Evolutionary conservation across 2,113 vertebrate species (phyloP).

Genomic region (Ptyas mucosa): DNA sequence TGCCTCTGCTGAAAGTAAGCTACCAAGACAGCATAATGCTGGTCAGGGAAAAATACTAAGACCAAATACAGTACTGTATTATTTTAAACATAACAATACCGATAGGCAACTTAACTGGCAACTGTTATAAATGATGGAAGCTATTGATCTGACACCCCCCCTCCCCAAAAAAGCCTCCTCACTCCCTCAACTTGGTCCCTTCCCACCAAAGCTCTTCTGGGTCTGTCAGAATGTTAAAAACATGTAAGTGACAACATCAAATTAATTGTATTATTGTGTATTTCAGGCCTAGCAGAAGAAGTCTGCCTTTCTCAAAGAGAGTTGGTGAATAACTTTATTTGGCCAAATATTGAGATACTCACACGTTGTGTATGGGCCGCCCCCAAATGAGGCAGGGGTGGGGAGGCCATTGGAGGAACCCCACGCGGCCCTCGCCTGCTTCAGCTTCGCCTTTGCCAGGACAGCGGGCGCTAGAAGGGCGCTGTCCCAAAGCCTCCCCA

Average conservation of each 20-base stretch:
- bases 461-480: no score
- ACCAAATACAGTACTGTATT: not conserved
- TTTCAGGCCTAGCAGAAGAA: not conserved
- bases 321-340: not conserved
- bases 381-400: no score
- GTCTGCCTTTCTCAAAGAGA: not conserved
- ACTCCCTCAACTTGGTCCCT: not conserved
- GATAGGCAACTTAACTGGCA: not conserved
- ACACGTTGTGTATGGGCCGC: no score
- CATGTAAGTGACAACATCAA: not conserved
- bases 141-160: not conserved
- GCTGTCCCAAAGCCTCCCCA: no score
- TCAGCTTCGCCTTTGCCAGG: no score
- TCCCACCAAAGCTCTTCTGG: not conserved
- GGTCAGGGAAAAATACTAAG: not conserved
- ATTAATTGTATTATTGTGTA: not conserved
- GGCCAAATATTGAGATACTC: not conserved
- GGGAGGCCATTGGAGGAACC: no score
- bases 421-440: no score
- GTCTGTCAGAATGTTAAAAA: constrained; percentile 2
- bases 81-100: not conserved
- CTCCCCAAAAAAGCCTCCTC: no score
- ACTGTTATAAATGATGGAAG: not conserved
- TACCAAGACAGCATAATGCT: not conserved
- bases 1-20: not conserved